A percentile compares a stretch with the other conserved stretches of the same genome.
These are phyloP conservation scores for Atlantisia rogersi DNA, from an alignment of 2,113 vertebrate genomes.

Conservation along the genomic window DNA sequence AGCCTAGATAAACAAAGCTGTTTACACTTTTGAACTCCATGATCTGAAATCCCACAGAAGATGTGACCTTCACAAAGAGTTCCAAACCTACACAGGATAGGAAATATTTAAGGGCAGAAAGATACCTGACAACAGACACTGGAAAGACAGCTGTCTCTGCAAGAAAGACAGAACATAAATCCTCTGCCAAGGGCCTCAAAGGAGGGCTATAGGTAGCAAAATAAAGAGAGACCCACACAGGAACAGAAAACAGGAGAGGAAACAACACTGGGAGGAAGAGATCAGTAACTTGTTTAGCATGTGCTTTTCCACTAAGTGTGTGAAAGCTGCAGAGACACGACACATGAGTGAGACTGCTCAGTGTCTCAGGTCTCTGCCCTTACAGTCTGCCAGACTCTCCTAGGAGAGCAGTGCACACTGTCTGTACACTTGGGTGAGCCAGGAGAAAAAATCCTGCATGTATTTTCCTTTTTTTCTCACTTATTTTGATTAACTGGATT, in stretches of 20 bases:
- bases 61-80: background rate
- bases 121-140: background rate
- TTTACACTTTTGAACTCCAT: background rate
- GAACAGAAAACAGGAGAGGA: background rate
- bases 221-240: background rate
- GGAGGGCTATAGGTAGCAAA: background rate
- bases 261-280: background rate
- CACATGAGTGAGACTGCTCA: background rate
- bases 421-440: background rate
- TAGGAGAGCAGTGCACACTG: rapidly evolving
- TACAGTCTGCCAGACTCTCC: background rate
- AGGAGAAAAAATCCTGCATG: background rate
- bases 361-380: background rate
- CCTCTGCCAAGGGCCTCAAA: background rate
- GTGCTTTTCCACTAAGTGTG: background rate
- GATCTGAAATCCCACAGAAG: background rate
- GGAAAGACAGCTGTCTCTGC: background rate
- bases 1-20: background rate
- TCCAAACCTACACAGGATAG: background rate
- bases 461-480: background rate
- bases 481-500: background rate
- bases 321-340: background rate
- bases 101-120: background rate
- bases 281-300: background rate
- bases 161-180: background rate